Conservation (phyloP, 2,888 invertebrate species). For the Pemphredon lugubris region DNA sequence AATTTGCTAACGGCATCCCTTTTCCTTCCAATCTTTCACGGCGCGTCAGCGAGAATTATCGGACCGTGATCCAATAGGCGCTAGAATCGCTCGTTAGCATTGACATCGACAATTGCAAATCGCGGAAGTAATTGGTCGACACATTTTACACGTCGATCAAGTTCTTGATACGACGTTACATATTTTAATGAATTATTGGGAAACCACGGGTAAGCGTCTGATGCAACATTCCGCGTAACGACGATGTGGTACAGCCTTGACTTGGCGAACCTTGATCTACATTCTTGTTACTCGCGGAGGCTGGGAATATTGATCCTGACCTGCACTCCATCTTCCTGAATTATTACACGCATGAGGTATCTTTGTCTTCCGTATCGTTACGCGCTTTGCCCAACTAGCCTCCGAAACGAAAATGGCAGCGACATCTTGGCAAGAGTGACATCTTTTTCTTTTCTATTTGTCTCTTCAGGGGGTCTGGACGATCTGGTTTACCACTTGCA, state of each 20-base stretch:
- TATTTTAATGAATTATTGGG: background rate
- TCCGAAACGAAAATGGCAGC: too few relatives aligned
- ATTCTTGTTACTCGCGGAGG: constrained; percentile 27
- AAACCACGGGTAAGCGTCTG: background rate
- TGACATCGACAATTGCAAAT: background rate
- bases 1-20: constrained; percentile 2
- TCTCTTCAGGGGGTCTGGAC: constrained; percentile 83
- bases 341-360: background rate
- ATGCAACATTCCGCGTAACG: background rate
- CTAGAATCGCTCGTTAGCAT: too few relatives aligned
- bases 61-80: too few relatives aligned
- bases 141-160: too few relatives aligned
- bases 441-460: too few relatives aligned
- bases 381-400: too few relatives aligned
- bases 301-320: constrained; percentile 48
- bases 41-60: too few relatives aligned
- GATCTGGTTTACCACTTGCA: constrained; percentile 89
- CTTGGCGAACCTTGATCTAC: constrained; percentile 27
- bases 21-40: background rate
- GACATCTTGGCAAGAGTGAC: too few relatives aligned
- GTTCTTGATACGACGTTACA: too few relatives aligned
- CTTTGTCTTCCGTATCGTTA: too few relatives aligned
- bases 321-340: constrained; percentile 9
- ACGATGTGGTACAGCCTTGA: constrained; percentile 9
- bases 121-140: too few relatives aligned